phyloP scores from a whole-genome alignment of 2,797 vertebrate species.

The Cuniculus paca region DNA sequence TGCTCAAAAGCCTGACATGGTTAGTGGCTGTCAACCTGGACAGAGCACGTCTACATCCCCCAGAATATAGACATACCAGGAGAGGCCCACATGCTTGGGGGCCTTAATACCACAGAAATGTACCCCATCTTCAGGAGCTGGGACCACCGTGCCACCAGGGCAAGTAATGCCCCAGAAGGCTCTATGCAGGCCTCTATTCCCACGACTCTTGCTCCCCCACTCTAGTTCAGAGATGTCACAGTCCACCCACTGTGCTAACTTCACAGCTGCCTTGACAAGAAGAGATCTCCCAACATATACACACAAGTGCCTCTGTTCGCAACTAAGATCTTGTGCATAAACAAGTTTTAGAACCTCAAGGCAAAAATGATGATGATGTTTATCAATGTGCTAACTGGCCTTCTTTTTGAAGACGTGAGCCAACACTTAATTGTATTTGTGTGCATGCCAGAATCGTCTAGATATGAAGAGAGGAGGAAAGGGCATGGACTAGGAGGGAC shows the following conservation, averaged over 20 bases:
- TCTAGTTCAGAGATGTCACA: background rate
- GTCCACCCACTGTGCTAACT: background rate
- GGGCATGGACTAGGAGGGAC: too few relatives aligned
- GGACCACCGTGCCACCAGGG: rapidly evolving
- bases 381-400: background rate
- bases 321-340: background rate
- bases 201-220: background rate
- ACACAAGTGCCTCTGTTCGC: background rate
- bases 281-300: background rate
- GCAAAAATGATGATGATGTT: background rate
- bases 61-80: background rate
- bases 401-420: background rate
- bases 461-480: background rate
- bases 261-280: background rate
- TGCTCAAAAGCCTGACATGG: background rate
- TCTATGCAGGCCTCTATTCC: background rate
- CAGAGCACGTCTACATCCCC: rapidly evolving
- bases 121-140: background rate
- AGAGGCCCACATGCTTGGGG: rapidly evolving
- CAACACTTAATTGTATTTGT: background rate
- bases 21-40: background rate
- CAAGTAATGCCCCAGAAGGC: background rate
- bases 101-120: background rate
- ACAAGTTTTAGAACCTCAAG: background rate
- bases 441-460: background rate